Conservation (phyloP, 2,888 invertebrate genomes). For the Andrena bucephala region DNA sequence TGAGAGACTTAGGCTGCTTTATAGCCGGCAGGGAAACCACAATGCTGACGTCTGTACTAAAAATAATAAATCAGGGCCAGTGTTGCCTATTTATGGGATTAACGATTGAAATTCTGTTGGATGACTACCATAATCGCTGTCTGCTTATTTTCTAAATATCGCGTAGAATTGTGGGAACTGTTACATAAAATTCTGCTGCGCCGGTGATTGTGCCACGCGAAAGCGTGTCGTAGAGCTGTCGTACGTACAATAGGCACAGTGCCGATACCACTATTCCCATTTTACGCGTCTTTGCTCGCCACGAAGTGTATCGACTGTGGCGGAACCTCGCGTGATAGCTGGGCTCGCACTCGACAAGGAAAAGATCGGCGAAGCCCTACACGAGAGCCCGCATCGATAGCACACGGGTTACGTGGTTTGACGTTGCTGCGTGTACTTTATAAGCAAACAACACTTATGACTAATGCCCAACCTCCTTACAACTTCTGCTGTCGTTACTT, state of each 20-base stretch:
- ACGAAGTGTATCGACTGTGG: conserved; percentile 43
- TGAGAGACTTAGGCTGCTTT: conserved; percentile 59
- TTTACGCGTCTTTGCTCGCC: conserved; percentile 30
- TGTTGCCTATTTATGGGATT: conserved; percentile 25
- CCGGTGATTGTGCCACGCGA: background rate
- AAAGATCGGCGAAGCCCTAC: conserved; percentile 44
- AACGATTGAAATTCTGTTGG: conserved; percentile 3
- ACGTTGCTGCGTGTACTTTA: conserved; percentile 39
- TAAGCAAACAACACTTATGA: conserved; percentile 53
- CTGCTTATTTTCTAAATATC: too few relatives aligned
- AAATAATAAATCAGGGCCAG: conserved; percentile 65
- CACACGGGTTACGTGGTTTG: conserved; percentile 33
- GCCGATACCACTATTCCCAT: background rate
- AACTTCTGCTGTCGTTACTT: conserved; percentile 6
- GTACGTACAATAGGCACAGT: background rate
- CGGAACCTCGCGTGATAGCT: conserved; percentile 55
- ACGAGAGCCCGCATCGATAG: conserved; percentile 51
- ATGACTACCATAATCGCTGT: too few relatives aligned
- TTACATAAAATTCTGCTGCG: background rate
- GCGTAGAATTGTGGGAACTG: background rate
- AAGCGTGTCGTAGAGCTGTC: background rate
- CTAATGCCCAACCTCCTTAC: conserved; percentile 35
- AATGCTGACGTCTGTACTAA: conserved; percentile 65
- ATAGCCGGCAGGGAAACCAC: conserved; percentile 54
- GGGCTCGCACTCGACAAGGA: conserved; percentile 16